Percentiles rank a stretch among this genome's conserved stretches.
Conservation (phyloP, 2,888 invertebrate species). For the Shargacucullia verbasci region DNA sequence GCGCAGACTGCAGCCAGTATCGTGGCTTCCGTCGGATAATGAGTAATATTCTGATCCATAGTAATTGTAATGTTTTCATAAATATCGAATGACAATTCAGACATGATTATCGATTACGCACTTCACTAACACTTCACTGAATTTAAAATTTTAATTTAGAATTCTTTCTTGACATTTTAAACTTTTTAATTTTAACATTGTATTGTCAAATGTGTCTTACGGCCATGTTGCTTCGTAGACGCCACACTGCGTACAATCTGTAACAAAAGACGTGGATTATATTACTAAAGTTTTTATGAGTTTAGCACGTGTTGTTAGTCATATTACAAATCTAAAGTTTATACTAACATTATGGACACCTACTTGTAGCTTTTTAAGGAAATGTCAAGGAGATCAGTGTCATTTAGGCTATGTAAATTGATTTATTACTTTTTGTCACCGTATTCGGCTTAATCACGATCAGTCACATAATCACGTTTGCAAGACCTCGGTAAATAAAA, state of each 20-base stretch:
- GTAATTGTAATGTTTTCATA: slow-evolving; percentile 60
- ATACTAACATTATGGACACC: slow-evolving; percentile 30
- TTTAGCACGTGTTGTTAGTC: slow-evolving; percentile 59
- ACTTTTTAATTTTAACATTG: slow-evolving; percentile 53
- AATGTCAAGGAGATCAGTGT: slow-evolving; percentile 55
- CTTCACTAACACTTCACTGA: slow-evolving; percentile 65
- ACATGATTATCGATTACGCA: slow-evolving; percentile 59
- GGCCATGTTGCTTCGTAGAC: slow-evolving; percentile 37
- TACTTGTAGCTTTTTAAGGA: slow-evolving; percentile 50
- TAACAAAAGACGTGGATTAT: slow-evolving; percentile 63
- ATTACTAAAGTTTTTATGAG: slow-evolving; percentile 47
- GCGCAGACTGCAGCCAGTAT: slow-evolving; percentile 94
- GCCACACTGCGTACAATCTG: slow-evolving; percentile 57
- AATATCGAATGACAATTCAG: slow-evolving; percentile 56
- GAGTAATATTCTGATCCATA: slow-evolving; percentile 74
- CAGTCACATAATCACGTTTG: too few relatives aligned
- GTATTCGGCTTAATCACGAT: slow-evolving; percentile 14
- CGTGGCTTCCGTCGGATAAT: slow-evolving; percentile 93
- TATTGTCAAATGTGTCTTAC: slow-evolving; percentile 31
- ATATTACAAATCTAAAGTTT: slow-evolving; percentile 50
- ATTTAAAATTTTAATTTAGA: slow-evolving; percentile 61
- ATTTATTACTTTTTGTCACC: slow-evolving; percentile 31
- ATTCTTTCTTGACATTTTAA: slow-evolving; percentile 67
- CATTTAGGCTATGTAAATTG: slow-evolving; percentile 40
- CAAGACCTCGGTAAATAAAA: too few relatives aligned